Conservation (phyloP, 1,140 invertebrate genomes). For the Brachionus asplanchnoidis region DNA sequence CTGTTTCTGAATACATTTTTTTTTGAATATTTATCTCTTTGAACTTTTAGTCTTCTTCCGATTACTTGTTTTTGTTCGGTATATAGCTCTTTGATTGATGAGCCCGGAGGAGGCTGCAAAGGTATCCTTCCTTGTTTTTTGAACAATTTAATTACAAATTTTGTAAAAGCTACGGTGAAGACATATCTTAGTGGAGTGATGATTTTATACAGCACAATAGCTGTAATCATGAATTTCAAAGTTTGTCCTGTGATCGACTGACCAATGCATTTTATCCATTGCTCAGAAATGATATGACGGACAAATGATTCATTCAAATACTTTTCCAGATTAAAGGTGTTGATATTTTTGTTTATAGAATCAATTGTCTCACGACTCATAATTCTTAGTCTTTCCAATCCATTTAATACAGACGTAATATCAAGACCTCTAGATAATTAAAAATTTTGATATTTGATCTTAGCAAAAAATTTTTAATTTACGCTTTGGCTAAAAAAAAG, state of each 20-base stretch:
- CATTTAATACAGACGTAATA: not conserved
- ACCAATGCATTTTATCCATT: not conserved
- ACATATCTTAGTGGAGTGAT: constrained; percentile 26
- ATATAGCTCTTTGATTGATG: constrained; percentile 34
- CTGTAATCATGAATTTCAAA: constrained; percentile 6
- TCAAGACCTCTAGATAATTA: constrained; percentile 13
- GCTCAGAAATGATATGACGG: not conserved
- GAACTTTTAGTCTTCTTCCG: constrained; percentile 1
- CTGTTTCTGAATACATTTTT: not conserved
- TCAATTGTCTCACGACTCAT: constrained; percentile 5
- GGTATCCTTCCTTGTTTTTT: constrained; percentile 29
- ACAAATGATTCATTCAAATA: not conserved
- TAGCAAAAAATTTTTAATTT: not conserved
- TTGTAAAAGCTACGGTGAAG: not conserved
- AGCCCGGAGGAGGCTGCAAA: constrained; percentile 17
- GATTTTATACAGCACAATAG: constrained; percentile 32
- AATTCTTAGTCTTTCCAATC: constrained; percentile 19
- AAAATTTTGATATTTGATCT: not conserved
- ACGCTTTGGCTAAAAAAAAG: constrained; percentile 30
- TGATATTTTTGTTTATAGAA: constrained; percentile 18
- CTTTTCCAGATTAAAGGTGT: constrained; percentile 10
- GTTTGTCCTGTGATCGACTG: constrained; percentile 28
- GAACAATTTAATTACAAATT: not conserved
- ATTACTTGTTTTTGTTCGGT: constrained; percentile 31
- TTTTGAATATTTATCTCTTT: not conserved